Evolutionary conservation across 2,888 invertebrate species (phyloP).

Genomic region (Zele albiditarsus): DNA sequence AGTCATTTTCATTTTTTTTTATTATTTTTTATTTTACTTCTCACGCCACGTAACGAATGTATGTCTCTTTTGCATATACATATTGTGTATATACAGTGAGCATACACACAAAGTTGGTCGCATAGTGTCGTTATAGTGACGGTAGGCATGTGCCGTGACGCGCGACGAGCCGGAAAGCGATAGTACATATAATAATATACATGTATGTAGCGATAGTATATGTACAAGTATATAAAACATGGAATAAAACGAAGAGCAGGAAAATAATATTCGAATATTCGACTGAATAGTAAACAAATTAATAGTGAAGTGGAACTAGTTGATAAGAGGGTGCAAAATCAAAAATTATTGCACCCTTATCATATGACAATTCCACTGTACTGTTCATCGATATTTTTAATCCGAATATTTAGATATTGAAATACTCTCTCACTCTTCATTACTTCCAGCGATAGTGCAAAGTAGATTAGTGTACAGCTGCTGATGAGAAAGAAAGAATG

Average conservation of each 20-base stretch:
- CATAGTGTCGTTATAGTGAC: constrained; percentile 30
- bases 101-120: background rate
- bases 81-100: background rate
- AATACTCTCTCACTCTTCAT: no score
- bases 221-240: no score
- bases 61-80: constrained; percentile 18
- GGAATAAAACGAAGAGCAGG: no score
- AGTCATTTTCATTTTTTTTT: constrained; percentile 29
- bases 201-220: background rate
- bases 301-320: no score
- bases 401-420: no score
- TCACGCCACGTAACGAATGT: constrained; percentile 30
- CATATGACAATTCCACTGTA: no score
- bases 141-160: constrained; percentile 56
- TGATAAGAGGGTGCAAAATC: no score
- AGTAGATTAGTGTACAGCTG: constrained; percentile 11
- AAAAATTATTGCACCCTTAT: no score
- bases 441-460: background rate
- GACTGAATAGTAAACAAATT: no score
- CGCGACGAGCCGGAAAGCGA: constrained; percentile 63
- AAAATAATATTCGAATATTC: no score
- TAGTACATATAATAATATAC: constrained; percentile 45
- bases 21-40: constrained; percentile 23
- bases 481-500: background rate
- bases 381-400: no score